These are phyloP conservation scores for Cotesia glomerata DNA, from an alignment of 1,140 invertebrate species.

Conservation along the genomic window DNA sequence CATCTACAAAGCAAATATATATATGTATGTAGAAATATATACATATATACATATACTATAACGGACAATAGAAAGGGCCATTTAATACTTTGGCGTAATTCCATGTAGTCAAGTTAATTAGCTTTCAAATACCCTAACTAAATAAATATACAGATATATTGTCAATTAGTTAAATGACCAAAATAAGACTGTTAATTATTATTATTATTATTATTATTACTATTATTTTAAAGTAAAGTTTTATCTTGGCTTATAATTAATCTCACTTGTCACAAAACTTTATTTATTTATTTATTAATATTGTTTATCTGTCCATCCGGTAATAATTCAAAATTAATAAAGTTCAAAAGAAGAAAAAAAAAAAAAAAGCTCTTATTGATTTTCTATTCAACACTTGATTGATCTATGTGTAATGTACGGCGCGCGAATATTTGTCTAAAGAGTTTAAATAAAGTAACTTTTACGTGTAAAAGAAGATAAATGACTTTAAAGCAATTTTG, in stretches of 20 bases:
- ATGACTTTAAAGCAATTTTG: conserved; percentile 22
- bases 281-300: too few relatives aligned
- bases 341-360: too few relatives aligned
- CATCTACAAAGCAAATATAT: conserved; percentile 10
- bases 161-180: neutral
- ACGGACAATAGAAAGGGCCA: neutral
- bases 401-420: neutral
- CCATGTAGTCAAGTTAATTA: conserved; percentile 1
- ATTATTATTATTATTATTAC: neutral
- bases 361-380: too few relatives aligned
- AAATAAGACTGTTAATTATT: conserved; percentile 7
- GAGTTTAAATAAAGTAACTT: neutral
- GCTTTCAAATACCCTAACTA: neutral
- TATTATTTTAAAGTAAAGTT: neutral
- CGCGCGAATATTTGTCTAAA: neutral
- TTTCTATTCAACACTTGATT: too few relatives aligned
- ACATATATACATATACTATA: too few relatives aligned
- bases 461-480: neutral
- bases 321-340: too few relatives aligned
- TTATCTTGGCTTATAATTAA: neutral
- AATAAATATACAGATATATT: neutral
- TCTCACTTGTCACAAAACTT: neutral
- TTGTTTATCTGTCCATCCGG: too few relatives aligned
- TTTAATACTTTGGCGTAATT: conserved; percentile 4
- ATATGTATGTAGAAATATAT: too few relatives aligned